phyloP scores from a whole-genome alignment of 2,113 vertebrate genomes.

The Notarius lentiginosus region DNA sequence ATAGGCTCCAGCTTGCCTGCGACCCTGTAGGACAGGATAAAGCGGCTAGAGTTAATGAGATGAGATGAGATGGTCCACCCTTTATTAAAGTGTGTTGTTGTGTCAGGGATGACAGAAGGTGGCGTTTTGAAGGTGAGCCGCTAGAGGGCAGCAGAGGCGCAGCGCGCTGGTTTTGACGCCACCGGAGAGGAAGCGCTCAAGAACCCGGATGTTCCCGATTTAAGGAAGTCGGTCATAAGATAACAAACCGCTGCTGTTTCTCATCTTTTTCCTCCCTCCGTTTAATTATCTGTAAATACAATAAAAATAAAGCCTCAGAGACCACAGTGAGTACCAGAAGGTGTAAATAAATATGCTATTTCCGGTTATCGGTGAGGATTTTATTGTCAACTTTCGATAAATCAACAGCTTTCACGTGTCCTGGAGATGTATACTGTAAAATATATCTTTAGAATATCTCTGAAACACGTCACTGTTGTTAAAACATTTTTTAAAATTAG shows the following conservation, averaged over 20 bases:
- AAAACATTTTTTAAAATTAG: too few relatives aligned
- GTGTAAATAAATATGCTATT: not conserved
- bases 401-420: not conserved
- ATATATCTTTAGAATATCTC: too few relatives aligned
- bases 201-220: conserved; percentile 41
- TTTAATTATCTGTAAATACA: not conserved
- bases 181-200: not conserved
- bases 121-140: not conserved
- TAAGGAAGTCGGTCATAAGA: conserved; percentile 53
- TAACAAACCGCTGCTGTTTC: conserved; percentile 29
- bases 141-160: conserved; percentile 30
- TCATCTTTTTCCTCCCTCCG: not conserved
- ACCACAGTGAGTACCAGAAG: conserved; percentile 36
- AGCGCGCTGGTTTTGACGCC: not conserved
- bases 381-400: not conserved
- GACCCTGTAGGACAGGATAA: too few relatives aligned
- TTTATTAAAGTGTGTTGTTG: too few relatives aligned
- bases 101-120: too few relatives aligned
- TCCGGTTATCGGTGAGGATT: not conserved
- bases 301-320: not conserved
- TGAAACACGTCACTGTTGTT: too few relatives aligned
- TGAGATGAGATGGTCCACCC: too few relatives aligned
- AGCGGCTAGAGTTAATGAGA: too few relatives aligned
- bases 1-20: too few relatives aligned
- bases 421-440: too few relatives aligned